A percentile compares a stretch with the other conserved stretches of the same genome.
phyloP scores from a whole-genome alignment of 2,888 invertebrate species.

The Coecobrya sp. region DNA sequence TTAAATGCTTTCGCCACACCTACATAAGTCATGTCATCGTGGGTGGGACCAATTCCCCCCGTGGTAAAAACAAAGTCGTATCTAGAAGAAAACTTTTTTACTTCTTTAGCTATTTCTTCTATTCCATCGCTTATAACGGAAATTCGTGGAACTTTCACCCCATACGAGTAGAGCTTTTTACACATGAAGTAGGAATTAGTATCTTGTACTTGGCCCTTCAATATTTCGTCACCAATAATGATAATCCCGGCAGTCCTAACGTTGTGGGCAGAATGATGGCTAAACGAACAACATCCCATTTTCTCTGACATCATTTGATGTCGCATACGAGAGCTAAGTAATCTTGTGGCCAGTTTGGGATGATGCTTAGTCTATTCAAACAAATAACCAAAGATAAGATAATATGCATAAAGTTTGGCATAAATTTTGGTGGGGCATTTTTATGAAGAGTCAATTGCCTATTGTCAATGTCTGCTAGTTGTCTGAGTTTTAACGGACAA shows the following conservation, averaged over 20 bases:
- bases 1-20: slow-evolving; percentile 90
- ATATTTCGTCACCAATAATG: slow-evolving; percentile 93
- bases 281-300: slow-evolving; percentile 47
- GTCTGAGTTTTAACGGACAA: too few relatives aligned
- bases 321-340: not conserved
- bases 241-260: slow-evolving; percentile 82
- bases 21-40: slow-evolving; percentile 93
- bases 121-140: slow-evolving; percentile 91
- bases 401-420: too few relatives aligned
- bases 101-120: slow-evolving; percentile 90
- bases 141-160: slow-evolving; percentile 91
- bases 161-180: slow-evolving; percentile 90
- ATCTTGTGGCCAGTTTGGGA: not conserved
- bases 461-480: not conserved
- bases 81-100: slow-evolving; percentile 89
- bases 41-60: slow-evolving; percentile 93
- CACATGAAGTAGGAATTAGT: slow-evolving; percentile 91
- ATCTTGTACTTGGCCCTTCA: slow-evolving; percentile 92
- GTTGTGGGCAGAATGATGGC: slow-evolving; percentile 9
- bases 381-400: not conserved
- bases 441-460: not conserved
- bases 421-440: too few relatives aligned
- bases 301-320: slow-evolving; percentile 14
- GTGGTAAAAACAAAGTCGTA: slow-evolving; percentile 92
- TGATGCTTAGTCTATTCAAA: not conserved